Percentiles rank a stretch among this genome's conserved stretches.
Evolutionary conservation across 2,888 invertebrate species (phyloP).

Genomic region (Ischnura elegans): DNA sequence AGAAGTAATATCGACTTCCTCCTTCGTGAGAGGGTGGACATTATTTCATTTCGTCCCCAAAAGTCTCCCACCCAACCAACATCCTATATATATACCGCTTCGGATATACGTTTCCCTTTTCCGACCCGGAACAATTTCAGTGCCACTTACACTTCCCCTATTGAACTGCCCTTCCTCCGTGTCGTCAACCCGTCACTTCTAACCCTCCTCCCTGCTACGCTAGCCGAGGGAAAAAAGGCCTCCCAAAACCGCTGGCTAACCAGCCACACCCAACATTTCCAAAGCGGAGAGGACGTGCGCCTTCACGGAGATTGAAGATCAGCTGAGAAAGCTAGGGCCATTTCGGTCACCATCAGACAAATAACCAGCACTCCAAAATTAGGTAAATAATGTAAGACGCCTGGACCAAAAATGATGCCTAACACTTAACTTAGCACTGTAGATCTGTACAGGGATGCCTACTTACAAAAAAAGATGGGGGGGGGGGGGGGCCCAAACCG

Average conservation of each 20-base stretch:
- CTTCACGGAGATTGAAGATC: conserved; percentile 20
- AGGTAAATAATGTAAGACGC: conserved; percentile 6
- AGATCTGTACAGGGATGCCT: too few species aligned
- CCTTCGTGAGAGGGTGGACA: conserved; percentile 12
- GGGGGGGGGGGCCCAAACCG: neutral
- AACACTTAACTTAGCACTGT: too few species aligned
- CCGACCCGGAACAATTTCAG: neutral
- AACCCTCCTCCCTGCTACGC: neutral
- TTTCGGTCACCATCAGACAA: conserved; percentile 22
- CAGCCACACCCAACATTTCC: too few species aligned
- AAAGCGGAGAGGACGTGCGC: neutral
- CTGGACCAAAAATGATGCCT: neutral
- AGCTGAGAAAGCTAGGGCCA: conserved; percentile 48
- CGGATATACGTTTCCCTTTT: too few species aligned
- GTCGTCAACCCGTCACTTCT: neutral
- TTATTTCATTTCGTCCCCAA: conserved; percentile 16
- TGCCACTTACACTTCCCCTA: neutral
- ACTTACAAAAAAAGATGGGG: too few species aligned
- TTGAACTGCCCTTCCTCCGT: neutral
- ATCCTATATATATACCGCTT: neutral
- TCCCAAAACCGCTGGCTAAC: too few species aligned
- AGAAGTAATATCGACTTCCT: conserved; percentile 26
- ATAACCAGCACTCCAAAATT: conserved; percentile 2
- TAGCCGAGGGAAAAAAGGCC: too few species aligned
- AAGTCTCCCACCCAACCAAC: neutral